These are phyloP conservation scores for Carollia perspicillata DNA, from an alignment of 2,113 vertebrate genomes.

Conservation along the genomic window DNA sequence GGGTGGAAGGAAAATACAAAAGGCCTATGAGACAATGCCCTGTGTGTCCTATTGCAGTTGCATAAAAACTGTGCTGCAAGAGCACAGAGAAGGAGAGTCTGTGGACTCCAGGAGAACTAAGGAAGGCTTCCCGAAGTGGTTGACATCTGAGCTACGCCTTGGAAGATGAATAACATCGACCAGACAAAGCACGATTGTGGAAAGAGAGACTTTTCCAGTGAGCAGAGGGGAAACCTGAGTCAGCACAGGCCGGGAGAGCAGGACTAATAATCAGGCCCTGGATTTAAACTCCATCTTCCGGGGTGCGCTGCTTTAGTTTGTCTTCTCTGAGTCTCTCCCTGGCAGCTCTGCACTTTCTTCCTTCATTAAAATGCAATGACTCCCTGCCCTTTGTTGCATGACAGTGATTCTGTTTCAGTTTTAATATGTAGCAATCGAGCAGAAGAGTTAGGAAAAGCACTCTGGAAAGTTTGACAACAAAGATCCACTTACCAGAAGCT, in stretches of 20 bases:
- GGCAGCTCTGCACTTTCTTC: not conserved
- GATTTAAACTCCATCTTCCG: not conserved
- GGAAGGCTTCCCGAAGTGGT: not conserved
- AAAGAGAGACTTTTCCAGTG: not conserved
- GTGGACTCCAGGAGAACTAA: not conserved
- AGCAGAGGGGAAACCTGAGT: not conserved
- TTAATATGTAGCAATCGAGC: not conserved
- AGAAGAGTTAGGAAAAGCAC: not conserved
- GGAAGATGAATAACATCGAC: not conserved
- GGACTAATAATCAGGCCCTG: not conserved
- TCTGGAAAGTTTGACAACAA: not conserved
- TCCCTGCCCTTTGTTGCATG: not conserved
- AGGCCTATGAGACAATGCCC: not conserved
- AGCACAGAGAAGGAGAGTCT: not conserved
- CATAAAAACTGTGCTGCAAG: not conserved
- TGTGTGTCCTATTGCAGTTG: not conserved
- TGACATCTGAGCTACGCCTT: not conserved
- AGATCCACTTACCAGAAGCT: not conserved
- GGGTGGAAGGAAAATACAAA: not conserved
- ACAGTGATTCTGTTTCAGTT: not conserved
- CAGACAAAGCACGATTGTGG: not conserved
- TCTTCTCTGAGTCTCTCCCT: not conserved
- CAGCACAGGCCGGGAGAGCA: not conserved
- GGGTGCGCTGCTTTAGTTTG: not conserved
- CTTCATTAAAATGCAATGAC: conserved; percentile 1